These are phyloP conservation scores for Sylvia atricapilla DNA, from an alignment of 2,113 vertebrate species.

Conservation along the genomic window DNA sequence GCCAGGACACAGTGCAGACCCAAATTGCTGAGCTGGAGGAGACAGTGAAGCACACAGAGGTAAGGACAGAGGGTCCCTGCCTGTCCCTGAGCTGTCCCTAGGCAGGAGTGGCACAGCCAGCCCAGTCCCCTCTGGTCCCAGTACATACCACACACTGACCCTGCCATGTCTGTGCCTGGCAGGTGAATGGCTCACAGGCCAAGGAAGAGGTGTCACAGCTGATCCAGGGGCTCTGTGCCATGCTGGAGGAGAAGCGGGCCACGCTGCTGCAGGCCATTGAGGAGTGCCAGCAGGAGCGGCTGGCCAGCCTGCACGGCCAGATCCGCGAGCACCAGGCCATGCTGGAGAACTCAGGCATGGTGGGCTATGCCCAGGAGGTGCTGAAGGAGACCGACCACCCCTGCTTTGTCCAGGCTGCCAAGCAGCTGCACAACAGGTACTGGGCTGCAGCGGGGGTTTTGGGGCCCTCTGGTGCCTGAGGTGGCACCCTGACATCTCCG, in stretches of 20 bases:
- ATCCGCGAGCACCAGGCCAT: conserved; percentile 85
- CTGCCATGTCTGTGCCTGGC: not conserved
- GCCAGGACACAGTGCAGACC: conserved; percentile 89
- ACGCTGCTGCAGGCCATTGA: conserved; percentile 82
- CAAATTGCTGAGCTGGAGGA: conserved; percentile 92
- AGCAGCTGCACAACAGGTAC: conserved; percentile 90
- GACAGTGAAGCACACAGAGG: conserved; percentile 89
- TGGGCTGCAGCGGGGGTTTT: accelerated
- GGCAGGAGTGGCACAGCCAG: not conserved
- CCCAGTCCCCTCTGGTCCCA: not conserved
- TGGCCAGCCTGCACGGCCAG: conserved; percentile 80
- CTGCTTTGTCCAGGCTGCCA: conserved; percentile 93
- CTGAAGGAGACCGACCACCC: conserved; percentile 92
- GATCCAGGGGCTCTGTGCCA: conserved; percentile 80
- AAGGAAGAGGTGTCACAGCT: conserved; percentile 85
- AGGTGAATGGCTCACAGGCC: conserved; percentile 86
- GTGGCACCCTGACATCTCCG: accelerated
- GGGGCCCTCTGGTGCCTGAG: accelerated
- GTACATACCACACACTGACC: not conserved
- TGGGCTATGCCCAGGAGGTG: conserved; percentile 92
- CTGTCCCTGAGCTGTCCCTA: not conserved
- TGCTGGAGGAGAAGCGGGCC: conserved; percentile 85
- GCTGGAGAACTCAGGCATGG: conserved; percentile 88
- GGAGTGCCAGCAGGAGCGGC: conserved; percentile 79
- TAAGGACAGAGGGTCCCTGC: conserved; percentile 20